Evolutionary conservation across 2,797 vertebrate genomes (phyloP), one percentile per base, ranked within the genome.

Genomic region (Synaphobranchus kaupii): DNA sequence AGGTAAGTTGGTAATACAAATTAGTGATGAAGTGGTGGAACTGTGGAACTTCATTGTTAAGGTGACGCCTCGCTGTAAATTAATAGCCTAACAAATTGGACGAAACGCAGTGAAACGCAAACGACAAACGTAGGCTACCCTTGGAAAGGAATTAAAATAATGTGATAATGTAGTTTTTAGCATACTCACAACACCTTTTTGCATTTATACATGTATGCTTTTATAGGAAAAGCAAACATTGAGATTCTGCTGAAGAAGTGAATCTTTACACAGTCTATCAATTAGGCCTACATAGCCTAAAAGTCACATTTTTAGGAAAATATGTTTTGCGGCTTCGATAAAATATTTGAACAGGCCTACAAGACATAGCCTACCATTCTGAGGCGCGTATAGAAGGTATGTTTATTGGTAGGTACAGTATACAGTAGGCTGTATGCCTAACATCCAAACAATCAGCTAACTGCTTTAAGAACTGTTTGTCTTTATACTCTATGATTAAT

Each of bases 1-100:
- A 99, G 98, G 99, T 99, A 92, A 95, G 95, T 56, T 50, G 44
- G 47, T 48, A 20, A 22, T 22, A 22, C n/a, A 52, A 52, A 68
- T 68, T 28, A 7, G 8, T n/a, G 63, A 68, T 9, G 10, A 28
- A 68, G n/a, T 68, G 63, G 63, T 68, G n/a, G 63, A 68, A 28
- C 25, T 68, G 63, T 28, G 7, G 63, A 28, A 28, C 25, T 66
- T 66, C 7, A 66, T 66, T 9, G 7, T n/a, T 68, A 76, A 34
- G 12, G n/a, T 63, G 54, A 47, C 2, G 54, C 68, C 47, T 3
- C 71, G n/a, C 85, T 73, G 28, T 48, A n/a, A 17, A 58, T 15
- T 80, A 0, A 15, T 17, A 73, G 4, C 20, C 10, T 31, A 15
- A 71, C 22, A 3, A 50, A 66, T 48, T 47, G 25, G 50, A 17